These are phyloP conservation scores for Anthoscopus minutus DNA, from an alignment of 2,113 vertebrate genomes.

Conservation along the genomic window DNA sequence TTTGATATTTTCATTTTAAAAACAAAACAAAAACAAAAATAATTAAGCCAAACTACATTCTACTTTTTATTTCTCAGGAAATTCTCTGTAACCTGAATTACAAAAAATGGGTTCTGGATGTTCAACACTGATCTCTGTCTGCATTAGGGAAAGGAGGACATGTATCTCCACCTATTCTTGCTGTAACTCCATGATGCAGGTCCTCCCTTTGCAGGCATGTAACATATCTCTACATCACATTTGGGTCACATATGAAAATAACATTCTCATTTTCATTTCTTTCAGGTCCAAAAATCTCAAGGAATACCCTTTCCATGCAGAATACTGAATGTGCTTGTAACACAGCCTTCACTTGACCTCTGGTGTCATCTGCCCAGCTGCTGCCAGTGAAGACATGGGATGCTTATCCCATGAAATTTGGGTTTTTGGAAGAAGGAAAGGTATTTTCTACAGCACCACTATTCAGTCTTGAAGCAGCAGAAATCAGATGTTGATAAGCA, in stretches of 20 bases:
- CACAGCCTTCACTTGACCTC: background rate
- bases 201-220: no score
- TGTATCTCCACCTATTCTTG: background rate
- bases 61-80: background rate
- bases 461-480: background rate
- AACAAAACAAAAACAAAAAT: background rate
- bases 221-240: background rate
- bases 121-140: background rate
- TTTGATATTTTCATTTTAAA: background rate
- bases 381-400: background rate
- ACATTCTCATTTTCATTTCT: background rate
- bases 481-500: background rate
- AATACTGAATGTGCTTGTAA: conserved; percentile 3
- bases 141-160: background rate
- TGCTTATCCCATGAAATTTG: background rate
- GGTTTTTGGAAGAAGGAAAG: background rate
- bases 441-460: background rate
- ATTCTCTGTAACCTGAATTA: background rate
- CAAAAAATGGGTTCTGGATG: background rate
- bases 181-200: no score
- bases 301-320: conserved; percentile 48
- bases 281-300: conserved; percentile 23
- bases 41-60: background rate
- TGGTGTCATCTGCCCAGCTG: background rate
- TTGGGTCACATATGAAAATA: background rate